These are phyloP conservation scores for Cephus pulcher DNA, from an alignment of 2,888 invertebrate species.

Conservation along the genomic window DNA sequence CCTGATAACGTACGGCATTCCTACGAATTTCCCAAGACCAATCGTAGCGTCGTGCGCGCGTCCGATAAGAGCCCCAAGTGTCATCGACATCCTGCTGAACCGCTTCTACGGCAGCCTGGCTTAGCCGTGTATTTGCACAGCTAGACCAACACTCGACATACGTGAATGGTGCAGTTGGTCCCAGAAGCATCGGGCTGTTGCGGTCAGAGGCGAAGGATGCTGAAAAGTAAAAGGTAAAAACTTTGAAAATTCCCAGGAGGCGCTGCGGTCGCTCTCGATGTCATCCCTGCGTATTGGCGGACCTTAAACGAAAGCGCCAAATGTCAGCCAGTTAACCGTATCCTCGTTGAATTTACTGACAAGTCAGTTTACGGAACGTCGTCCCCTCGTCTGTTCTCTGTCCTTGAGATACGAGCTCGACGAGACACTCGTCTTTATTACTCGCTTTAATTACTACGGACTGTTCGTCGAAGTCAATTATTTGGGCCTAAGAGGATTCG, in stretches of 20 bases:
- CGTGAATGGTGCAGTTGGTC: not conserved
- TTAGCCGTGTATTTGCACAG: conserved; percentile 49
- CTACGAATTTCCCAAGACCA: conserved; percentile 8
- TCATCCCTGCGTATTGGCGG: too few species aligned
- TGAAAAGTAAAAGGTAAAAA: not conserved
- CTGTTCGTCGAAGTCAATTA: too few species aligned
- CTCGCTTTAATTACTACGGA: too few species aligned
- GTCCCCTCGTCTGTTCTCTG: too few species aligned
- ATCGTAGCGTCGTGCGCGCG: conserved; percentile 11
- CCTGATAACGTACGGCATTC: not conserved
- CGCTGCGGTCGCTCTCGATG: too few species aligned
- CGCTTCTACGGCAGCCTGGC: conserved; percentile 25
- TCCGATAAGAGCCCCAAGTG: conserved; percentile 42
- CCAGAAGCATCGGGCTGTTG: conserved; percentile 6
- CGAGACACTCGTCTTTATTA: too few species aligned
- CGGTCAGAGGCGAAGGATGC: conserved; percentile 8
- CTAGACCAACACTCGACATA: conserved; percentile 48
- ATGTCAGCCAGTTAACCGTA: too few species aligned
- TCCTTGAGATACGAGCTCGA: too few species aligned
- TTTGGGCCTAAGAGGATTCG: too few species aligned
- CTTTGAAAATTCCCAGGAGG: not conserved
- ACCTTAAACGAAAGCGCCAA: too few species aligned
- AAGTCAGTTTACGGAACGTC: too few species aligned
- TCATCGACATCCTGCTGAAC: conserved; percentile 40
- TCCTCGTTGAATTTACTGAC: too few species aligned